Evolutionary conservation across 2,113 vertebrate species (phyloP).

Genomic region (Antidorcas marsupialis): DNA sequence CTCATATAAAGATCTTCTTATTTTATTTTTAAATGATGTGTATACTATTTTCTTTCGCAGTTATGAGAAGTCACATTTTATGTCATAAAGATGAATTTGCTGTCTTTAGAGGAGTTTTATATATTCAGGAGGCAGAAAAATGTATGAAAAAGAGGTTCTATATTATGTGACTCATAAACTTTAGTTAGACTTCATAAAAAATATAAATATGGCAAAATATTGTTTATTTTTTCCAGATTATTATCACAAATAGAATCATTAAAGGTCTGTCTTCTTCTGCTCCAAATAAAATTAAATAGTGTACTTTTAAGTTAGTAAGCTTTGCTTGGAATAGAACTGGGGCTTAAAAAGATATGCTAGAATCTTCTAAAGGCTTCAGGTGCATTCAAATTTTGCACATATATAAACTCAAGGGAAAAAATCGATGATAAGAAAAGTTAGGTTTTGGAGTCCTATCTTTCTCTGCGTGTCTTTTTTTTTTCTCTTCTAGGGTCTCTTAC

Average conservation of each 20-base stretch:
- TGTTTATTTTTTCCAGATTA: not conserved
- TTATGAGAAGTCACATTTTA: constrained; percentile 59
- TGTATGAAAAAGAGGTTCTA: not conserved
- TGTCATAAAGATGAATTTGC: constrained; percentile 51
- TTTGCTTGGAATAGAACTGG: not conserved
- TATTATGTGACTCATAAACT: not conserved
- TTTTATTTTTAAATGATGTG: constrained; percentile 66
- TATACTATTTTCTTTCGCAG: not conserved
- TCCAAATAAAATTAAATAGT: constrained; percentile 20
- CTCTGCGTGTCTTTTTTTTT: not conserved
- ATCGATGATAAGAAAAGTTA: not conserved
- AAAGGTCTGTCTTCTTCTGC: not conserved
- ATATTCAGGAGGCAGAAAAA: constrained; percentile 23
- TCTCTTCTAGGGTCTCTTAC: not conserved
- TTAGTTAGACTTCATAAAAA: constrained; percentile 25
- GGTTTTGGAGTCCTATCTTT: not conserved
- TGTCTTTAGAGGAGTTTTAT: constrained; percentile 38
- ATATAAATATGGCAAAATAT: constrained; percentile 3
- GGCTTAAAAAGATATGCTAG: not conserved
- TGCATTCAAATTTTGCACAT: not conserved
- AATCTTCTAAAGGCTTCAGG: not conserved
- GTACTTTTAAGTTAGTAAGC: not conserved
- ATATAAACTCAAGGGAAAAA: not conserved
- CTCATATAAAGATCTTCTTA: constrained; percentile 48
- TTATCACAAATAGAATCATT: not conserved